Base-by-base conservation (phyloP, 2,888 invertebrate genomes). In the Dicyrtoma fusca region DNA sequence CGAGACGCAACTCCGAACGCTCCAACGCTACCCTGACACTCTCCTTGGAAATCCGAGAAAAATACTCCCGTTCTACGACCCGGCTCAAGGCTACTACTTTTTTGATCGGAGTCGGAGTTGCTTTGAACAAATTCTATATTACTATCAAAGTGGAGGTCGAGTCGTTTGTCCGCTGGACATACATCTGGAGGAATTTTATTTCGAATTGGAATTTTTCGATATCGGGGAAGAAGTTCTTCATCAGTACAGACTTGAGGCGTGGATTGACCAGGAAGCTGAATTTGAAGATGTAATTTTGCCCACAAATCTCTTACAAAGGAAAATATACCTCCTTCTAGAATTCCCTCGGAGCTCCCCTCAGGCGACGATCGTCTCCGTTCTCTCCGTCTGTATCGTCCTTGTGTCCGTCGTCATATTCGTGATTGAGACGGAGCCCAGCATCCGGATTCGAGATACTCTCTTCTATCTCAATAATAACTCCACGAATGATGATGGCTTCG, bases 401-500 rank as follows among this genome's bases (percentile, higher is more conserved):
- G 80, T 86, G 71, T 86, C 86, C 75, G 87, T 87, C 81, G 84
- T 86, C 77, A 86, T 86, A 75, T 87, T 87, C 82, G 87, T 87
- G 82, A 82, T 87, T 78, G 87, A 87, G 82, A 87, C 87, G 53
- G 82, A 87, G 81, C 86, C 86, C 65, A 83, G 84, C 79, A 86
- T 86, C 82, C 61, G 59, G 4, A 13, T 25, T 11, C 26, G n/a
- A 17, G 45, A 51, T 1, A 14, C 45, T 1, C 19, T 23, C 57
- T 57, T 21, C 23, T 21, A 47, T 13, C 6, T 45, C 19, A 63
- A 10, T 8, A 47, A 63, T 17, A 14, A 47, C 14, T n/a, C 1
- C 1, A 1, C 1, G n/a, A 5, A 14, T 3, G 63, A 63, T 47
- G 47, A 63, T 45, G 47, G 45, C 13, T 45, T 17, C 53, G n/a